phyloP scores from a whole-genome alignment of 2,888 invertebrate species.

The Netelia fuscicornis region DNA sequence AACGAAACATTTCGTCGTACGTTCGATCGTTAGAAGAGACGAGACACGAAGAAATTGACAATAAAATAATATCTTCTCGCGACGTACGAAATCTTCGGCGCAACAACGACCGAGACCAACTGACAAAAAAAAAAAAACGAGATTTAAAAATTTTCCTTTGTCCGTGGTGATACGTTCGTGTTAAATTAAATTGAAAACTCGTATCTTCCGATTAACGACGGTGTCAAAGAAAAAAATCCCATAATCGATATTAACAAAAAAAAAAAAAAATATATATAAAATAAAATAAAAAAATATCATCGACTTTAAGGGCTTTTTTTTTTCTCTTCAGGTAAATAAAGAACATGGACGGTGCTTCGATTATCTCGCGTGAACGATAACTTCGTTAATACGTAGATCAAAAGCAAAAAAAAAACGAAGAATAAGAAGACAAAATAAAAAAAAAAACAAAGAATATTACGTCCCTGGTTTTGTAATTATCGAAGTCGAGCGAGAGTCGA shows the following conservation, averaged over 20 bases:
- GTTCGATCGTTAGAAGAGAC: background rate
- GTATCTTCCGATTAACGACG: background rate
- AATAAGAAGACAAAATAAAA: background rate
- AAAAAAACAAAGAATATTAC: slow-evolving; percentile 3
- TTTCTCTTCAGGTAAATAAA: too few species aligned
- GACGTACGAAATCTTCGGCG: background rate
- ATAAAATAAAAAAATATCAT: background rate
- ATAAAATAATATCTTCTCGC: background rate
- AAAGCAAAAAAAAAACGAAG: slow-evolving; percentile 10
- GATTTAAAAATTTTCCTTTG: background rate
- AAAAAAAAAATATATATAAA: background rate
- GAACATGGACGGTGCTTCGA: too few species aligned
- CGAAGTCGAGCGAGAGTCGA: background rate
- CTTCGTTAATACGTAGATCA: background rate
- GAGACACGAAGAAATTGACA: background rate
- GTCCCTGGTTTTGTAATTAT: background rate
- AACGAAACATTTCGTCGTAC: background rate
- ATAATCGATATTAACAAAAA: background rate
- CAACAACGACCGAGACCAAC: background rate
- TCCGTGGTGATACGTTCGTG: background rate
- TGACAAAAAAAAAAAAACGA: background rate
- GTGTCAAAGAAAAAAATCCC: background rate
- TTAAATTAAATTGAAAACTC: background rate
- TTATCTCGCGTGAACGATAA: background rate
- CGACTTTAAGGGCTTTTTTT: too few species aligned